A percentile compares a stretch with the other conserved stretches of the same genome.
These are phyloP conservation scores for Erebia ligea DNA, from an alignment of 2,888 invertebrate species.

Conservation along the genomic window DNA sequence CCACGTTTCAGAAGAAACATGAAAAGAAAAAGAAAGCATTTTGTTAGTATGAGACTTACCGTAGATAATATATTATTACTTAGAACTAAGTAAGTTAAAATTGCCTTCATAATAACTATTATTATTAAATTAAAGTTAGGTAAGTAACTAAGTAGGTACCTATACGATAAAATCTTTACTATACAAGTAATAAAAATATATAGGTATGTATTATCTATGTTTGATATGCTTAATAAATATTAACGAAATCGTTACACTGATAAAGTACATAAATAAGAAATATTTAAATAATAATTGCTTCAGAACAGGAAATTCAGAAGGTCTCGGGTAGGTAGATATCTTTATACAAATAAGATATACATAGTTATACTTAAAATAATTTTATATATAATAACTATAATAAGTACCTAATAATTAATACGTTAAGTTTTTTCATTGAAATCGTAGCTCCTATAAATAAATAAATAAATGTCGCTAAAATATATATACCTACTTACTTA, in stretches of 20 bases:
- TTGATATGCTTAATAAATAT: not conserved
- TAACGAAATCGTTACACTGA: conserved; percentile 13
- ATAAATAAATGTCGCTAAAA: too few relatives aligned
- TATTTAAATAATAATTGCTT: not conserved
- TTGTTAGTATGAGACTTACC: conserved; percentile 77
- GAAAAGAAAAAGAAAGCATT: conserved; percentile 82
- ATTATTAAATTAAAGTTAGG: too few relatives aligned
- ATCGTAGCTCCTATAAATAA: too few relatives aligned
- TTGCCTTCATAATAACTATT: conserved; percentile 30
- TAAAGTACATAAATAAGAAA: conserved; percentile 2
- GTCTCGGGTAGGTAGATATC: not conserved
- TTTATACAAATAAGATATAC: not conserved
- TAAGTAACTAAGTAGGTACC: not conserved
- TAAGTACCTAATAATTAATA: too few relatives aligned
- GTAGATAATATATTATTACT: conserved; percentile 45
- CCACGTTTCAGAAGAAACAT: conserved; percentile 82
- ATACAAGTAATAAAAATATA: not conserved
- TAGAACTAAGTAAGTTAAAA: conserved; percentile 51
- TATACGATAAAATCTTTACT: not conserved
- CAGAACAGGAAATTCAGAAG: not conserved
- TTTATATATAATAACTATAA: too few relatives aligned
- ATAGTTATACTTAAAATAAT: too few relatives aligned
- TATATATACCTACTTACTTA: conserved; percentile 1
- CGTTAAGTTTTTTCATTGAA: too few relatives aligned
- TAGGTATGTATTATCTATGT: not conserved